Conservation (phyloP, 2,888 invertebrate genomes). For the Dryococelus australis region DNA sequence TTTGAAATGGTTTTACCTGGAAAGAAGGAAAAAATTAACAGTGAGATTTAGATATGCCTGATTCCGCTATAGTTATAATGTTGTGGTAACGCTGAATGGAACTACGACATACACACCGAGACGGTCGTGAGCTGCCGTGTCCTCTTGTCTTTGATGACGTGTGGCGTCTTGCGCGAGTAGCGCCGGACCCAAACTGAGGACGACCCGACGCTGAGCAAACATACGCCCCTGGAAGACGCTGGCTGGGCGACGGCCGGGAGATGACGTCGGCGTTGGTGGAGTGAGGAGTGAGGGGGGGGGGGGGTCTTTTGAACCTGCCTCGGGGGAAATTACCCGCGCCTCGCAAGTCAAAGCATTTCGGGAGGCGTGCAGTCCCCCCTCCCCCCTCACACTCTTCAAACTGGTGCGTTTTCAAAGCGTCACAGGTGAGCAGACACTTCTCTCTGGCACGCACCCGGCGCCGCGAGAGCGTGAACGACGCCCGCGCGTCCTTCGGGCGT, state of each 20-base stretch:
- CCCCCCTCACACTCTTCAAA: too few species aligned
- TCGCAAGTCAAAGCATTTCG: constrained; percentile 16
- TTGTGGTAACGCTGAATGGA: too few species aligned
- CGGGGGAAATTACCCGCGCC: constrained; percentile 9
- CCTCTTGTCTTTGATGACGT: too few species aligned
- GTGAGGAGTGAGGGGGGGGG: not conserved
- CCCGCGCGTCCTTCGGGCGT: not conserved
- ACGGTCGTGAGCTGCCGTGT: too few species aligned
- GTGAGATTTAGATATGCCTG: too few species aligned
- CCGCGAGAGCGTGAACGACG: not conserved
- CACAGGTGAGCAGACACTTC: constrained; percentile 16
- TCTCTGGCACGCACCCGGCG: not conserved
- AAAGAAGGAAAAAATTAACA: too few species aligned
- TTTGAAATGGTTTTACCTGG: too few species aligned
- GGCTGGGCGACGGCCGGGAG: not conserved
- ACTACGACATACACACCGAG: too few species aligned
- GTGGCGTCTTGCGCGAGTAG: too few species aligned
- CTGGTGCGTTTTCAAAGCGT: not conserved
- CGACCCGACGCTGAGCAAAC: not conserved
- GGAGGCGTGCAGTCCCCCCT: not conserved
- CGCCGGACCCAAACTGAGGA: too few species aligned
- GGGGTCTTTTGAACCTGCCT: not conserved
- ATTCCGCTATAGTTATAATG: too few species aligned
- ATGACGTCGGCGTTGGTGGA: not conserved
- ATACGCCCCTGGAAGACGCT: not conserved